These are phyloP conservation scores for Drosophila ezoana DNA, from an alignment of 2,888 invertebrate species.

Conservation along the genomic window DNA sequence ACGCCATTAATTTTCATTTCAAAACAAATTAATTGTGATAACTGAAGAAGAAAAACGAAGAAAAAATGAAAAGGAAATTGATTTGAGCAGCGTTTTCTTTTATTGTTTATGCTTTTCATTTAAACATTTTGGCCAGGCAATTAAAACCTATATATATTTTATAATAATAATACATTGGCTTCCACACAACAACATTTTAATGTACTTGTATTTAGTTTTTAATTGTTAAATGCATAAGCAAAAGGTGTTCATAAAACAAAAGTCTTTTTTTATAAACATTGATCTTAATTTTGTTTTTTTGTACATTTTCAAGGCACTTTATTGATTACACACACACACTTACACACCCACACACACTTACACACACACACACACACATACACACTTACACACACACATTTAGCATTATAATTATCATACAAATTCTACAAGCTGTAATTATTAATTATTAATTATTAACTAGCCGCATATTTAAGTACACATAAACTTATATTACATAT, in stretches of 20 bases:
- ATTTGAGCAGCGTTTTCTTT: conserved; percentile 64
- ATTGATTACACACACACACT: conserved; percentile 48
- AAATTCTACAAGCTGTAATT: conserved; percentile 44
- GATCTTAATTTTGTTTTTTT: no score
- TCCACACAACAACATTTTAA: conserved; percentile 54
- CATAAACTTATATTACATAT: conserved; percentile 9
- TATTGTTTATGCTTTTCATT: conserved; percentile 1
- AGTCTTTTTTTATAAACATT: conserved; percentile 31
- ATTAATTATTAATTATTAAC: conserved; percentile 60
- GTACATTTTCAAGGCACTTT: conserved; percentile 67
- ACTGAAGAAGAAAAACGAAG: conserved; percentile 28
- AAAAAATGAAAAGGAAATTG: no score
- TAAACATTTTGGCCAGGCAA: conserved; percentile 26
- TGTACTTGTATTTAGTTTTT: conserved; percentile 57
- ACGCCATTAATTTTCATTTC: conserved; percentile 69
- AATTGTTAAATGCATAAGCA: conserved; percentile 29
- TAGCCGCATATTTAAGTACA: conserved; percentile 63
- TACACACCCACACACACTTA: conserved; percentile 13
- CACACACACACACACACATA: background rate
- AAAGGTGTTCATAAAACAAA: conserved; percentile 52
- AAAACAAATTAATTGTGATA: conserved; percentile 72
- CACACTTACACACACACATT: conserved; percentile 36
- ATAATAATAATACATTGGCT: conserved; percentile 60
- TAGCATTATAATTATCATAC: conserved; percentile 38
- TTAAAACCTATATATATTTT: conserved; percentile 34